phyloP scores from a whole-genome alignment of 2,888 invertebrate species.

The Tetranychus piercei region DNA sequence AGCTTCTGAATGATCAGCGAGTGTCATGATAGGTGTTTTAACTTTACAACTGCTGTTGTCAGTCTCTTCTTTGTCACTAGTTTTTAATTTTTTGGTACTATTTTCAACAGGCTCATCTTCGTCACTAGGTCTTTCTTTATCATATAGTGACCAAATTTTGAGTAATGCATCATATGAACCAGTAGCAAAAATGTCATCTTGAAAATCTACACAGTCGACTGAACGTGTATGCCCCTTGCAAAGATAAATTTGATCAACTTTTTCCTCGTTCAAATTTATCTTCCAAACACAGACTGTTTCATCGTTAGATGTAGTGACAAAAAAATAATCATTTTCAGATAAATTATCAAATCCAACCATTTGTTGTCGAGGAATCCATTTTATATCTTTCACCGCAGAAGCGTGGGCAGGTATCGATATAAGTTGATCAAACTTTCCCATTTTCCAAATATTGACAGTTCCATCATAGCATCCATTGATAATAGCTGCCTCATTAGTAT shows the following conservation, averaged over 20 bases:
- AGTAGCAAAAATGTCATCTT: conserved; percentile 43
- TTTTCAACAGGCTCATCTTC: conserved; percentile 28
- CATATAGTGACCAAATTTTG: conserved; percentile 58
- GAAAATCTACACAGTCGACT: conserved; percentile 58
- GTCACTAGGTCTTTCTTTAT: conserved; percentile 27
- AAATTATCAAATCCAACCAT: background rate
- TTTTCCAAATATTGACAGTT: conserved; percentile 71
- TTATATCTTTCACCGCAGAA: conserved; percentile 53
- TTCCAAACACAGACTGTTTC: conserved; percentile 77
- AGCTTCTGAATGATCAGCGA: conserved; percentile 80
- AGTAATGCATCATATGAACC: conserved; percentile 83
- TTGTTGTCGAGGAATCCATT: conserved; percentile 6
- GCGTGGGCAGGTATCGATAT: conserved; percentile 67
- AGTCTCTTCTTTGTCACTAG: conserved; percentile 14
- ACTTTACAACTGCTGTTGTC: conserved; percentile 7
- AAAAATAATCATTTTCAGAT: conserved; percentile 23
- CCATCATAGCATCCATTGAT: conserved; percentile 83
- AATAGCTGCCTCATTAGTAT: conserved; percentile 51
- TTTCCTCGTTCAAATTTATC: conserved; percentile 54
- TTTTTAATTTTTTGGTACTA: conserved; percentile 25
- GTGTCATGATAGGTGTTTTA: conserved; percentile 56
- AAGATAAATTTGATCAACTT: conserved; percentile 56
- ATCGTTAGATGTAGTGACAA: conserved; percentile 61
- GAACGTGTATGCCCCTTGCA: conserved; percentile 81
- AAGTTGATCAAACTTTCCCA: conserved; percentile 55